Conservation (phyloP, 2,888 invertebrate species). For the Xiphydria camelus region DNA sequence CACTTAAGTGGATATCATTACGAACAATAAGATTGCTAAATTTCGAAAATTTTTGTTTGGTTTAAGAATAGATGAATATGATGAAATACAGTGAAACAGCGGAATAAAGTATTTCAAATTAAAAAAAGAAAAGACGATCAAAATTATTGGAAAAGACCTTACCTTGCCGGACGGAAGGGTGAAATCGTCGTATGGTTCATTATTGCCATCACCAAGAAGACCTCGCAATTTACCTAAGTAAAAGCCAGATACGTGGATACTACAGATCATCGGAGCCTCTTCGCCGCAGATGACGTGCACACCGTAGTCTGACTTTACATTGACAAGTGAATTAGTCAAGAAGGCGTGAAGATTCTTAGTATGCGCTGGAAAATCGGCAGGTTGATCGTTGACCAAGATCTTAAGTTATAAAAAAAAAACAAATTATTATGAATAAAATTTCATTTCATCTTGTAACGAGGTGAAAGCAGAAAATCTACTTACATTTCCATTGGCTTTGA, state of each 20-base stretch:
- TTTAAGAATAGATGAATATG: no score
- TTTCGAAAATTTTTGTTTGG: not conserved
- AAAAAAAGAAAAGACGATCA: not conserved
- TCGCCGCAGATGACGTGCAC: constrained; percentile 65
- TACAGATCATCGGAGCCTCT: constrained; percentile 63
- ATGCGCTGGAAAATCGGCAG: constrained; percentile 71
- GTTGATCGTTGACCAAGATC: constrained; percentile 68
- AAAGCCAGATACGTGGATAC: constrained; percentile 77
- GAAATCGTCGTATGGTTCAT: constrained; percentile 85
- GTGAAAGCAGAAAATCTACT: no score
- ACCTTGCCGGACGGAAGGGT: constrained; percentile 76
- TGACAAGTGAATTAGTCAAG: constrained; percentile 60
- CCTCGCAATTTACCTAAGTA: constrained; percentile 86
- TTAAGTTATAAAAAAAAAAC: constrained; percentile 39
- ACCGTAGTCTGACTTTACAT: constrained; percentile 67
- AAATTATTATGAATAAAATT: not conserved
- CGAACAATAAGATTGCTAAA: no score
- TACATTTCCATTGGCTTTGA: constrained; percentile 66
- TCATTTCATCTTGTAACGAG: no score
- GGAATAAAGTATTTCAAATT: not conserved
- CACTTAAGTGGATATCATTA: no score
- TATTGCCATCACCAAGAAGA: constrained; percentile 86
- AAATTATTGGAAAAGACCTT: no score
- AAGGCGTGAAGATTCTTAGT: constrained; percentile 66
- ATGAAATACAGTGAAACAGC: not conserved